phyloP scores from a whole-genome alignment of 2,797 vertebrate species.

The Urophycis tenuis region DNA sequence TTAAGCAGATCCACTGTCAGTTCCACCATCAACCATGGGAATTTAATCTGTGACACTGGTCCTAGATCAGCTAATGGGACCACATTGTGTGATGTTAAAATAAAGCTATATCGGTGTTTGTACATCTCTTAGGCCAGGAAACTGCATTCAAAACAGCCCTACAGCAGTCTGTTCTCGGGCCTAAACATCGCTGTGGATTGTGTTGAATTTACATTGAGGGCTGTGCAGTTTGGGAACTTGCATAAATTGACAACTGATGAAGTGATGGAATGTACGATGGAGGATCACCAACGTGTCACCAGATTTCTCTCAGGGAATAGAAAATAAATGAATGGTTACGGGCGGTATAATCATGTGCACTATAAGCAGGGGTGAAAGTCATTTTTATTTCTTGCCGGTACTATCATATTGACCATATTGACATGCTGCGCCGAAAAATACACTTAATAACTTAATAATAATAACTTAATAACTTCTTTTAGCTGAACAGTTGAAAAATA shows the following conservation, averaged over 20 bases:
- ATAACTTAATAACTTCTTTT: no score
- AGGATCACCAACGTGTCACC: constrained; percentile 10
- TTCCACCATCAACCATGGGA: constrained; percentile 1
- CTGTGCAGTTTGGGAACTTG: not conserved
- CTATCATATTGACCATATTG: no score
- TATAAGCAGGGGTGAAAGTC: no score
- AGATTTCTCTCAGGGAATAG: constrained; percentile 60
- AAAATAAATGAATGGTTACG: not conserved
- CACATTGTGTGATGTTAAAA: no score
- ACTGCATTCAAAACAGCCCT: not conserved
- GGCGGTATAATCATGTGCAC: not conserved
- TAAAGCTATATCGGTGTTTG: no score
- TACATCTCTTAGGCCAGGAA: no score
- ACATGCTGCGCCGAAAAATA: no score
- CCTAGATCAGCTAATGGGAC: not conserved
- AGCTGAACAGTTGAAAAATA: no score
- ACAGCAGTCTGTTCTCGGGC: no score
- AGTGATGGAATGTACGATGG: constrained; percentile 38
- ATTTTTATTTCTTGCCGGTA: no score
- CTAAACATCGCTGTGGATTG: not conserved
- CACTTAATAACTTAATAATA: no score
- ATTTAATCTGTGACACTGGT: not conserved
- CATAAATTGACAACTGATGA: constrained; percentile 26
- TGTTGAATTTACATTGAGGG: no score
- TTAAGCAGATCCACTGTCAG: constrained; percentile 11